Percentiles rank a stretch among this genome's conserved stretches.
These are phyloP conservation scores for Elysia crispata DNA, from an alignment of 2,888 invertebrate species.

Conservation along the genomic window DNA sequence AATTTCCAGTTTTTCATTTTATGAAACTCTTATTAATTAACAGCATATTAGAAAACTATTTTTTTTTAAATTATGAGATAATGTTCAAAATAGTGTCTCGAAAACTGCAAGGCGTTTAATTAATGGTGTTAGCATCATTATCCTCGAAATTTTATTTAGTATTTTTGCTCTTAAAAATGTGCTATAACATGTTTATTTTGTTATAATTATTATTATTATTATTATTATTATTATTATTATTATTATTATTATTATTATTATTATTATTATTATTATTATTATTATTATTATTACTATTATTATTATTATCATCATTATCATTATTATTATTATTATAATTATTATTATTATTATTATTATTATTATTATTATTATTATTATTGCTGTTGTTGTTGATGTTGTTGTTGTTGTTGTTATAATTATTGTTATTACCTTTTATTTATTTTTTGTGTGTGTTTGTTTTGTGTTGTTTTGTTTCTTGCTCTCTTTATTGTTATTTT, in stretches of 20 bases:
- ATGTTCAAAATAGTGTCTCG: too few species aligned
- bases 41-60: too few species aligned
- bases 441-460: too few species aligned
- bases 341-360: background rate
- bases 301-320: constrained; percentile 3
- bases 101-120: too few species aligned
- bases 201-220: constrained; percentile 1
- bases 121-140: background rate
- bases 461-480: too few species aligned
- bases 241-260: constrained; percentile 28
- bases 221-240: constrained; percentile 22
- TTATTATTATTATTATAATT: constrained; percentile 1
- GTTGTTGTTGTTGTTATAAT: background rate
- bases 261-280: constrained; percentile 27
- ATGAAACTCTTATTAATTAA: too few species aligned
- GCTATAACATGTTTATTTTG: background rate
- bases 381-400: constrained; percentile 10
- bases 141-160: background rate
- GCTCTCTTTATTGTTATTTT: too few species aligned
- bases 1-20: too few species aligned
- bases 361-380: constrained; percentile 23
- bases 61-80: too few species aligned
- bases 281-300: constrained; percentile 23
- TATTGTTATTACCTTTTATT: too few species aligned
- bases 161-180: background rate